Evolutionary conservation across 1,140 invertebrate genomes (phyloP).

Genomic region (Hormaphis cornu): DNA sequence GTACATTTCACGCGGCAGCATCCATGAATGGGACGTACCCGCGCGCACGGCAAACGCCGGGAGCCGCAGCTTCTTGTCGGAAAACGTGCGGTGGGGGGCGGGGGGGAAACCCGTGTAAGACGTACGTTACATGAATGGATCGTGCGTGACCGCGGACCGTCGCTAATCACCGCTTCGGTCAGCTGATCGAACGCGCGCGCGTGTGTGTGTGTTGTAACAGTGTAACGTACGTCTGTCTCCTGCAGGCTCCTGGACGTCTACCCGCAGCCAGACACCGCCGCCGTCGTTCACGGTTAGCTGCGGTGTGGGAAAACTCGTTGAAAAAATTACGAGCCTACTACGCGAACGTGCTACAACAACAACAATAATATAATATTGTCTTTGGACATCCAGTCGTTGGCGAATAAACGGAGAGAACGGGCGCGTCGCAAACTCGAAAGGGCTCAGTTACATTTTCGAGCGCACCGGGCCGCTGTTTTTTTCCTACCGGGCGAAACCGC

Average conservation of each 20-base stretch:
- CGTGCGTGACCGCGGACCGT: slow-evolving; percentile 27
- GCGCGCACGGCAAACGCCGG: background rate
- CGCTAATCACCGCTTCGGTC: slow-evolving; percentile 29
- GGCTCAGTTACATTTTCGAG: too few species aligned
- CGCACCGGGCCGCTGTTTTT: too few species aligned
- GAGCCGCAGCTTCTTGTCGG: background rate
- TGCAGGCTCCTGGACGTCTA: slow-evolving; percentile 17
- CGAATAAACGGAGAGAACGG: too few species aligned
- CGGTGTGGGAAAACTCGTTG: slow-evolving; percentile 21
- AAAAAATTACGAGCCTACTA: background rate
- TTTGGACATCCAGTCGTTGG: too few species aligned
- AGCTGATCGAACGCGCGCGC: slow-evolving; percentile 31
- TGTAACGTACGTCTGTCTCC: too few species aligned
- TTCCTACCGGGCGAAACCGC: too few species aligned
- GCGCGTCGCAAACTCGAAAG: too few species aligned
- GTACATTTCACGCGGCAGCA: slow-evolving; percentile 15
- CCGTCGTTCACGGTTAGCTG: slow-evolving; percentile 13
- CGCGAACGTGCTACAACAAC: background rate
- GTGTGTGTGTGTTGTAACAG: too few species aligned
- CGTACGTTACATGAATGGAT: slow-evolving; percentile 27
- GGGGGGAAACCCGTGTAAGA: background rate
- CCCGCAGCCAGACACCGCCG: too few species aligned
- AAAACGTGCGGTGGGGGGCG: background rate
- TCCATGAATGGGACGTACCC: slow-evolving; percentile 23
- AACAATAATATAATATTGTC: background rate